Base-by-base conservation (phyloP, 2,113 vertebrate genomes). In the Calyptommatus sinebrachiatus region DNA sequence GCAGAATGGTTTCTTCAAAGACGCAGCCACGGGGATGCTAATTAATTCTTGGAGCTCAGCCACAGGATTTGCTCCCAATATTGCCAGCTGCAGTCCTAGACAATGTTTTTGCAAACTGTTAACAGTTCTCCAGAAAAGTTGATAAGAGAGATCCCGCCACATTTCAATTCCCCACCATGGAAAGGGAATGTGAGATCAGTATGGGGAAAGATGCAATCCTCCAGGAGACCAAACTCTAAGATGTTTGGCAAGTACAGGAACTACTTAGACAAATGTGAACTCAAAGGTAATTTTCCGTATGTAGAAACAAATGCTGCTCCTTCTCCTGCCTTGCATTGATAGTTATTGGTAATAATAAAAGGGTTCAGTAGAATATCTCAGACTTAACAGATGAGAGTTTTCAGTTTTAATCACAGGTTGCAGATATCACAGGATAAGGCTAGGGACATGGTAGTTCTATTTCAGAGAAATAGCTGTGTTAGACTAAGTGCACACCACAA, bases 21-120 rank as follows among this genome's bases (percentile, higher is more conserved):
- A 79, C 86, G n/a, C 73, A 82, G 11, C 63, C 71, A 60, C 81
- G 81, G 81, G 73, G 81, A 21, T 71, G 77, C 79, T 84, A 81
- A 88, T 90, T 89, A 73, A 71, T 87, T 61, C 46, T 73, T 60
- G 73, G 74, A 88, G 76, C 71, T 24, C n/a, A 2, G 1, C 65
- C 66, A 31, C 31, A 79, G 16, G 57, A 81, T 50, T 69, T 63
- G 80, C 50, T 68, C 84, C 53, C 79, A 78, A 66, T 8, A 0
- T 4, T 24, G 1, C 20, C 12, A 18, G 76, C 35, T 11, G 20
- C 7, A 10, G 48, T 76, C 26, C 18, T 69, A 68, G 73, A 78
- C 28, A 69, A 67, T 60, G 22, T 63, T 68, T 61, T 45, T 41
- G 31, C 57, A 84, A 61, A 1, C 0, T 69, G 72, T 72, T 10